Base-by-base conservation (phyloP, 2,888 invertebrate genomes). In the Trachelus troglodyta region DNA sequence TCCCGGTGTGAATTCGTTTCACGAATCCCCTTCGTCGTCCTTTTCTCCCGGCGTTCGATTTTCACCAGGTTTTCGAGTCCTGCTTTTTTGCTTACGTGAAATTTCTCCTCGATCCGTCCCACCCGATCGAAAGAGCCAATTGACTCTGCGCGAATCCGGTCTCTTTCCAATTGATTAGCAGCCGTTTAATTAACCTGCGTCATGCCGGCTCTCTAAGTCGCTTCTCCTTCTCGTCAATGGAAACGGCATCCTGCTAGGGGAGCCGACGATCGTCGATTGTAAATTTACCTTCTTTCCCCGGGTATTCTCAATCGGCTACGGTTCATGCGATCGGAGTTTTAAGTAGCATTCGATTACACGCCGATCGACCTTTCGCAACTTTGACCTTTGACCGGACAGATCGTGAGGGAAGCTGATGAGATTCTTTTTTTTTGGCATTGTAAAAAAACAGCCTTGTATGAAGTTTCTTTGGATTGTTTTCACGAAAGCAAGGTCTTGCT, bases 11-110 rank as follows among this genome's bases (percentile, higher is more conserved):
- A 56, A 56, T 23, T 56, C 23, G 23, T 56, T 23, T 56, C 56
- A 56, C 23, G 56, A 23, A 56, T 23, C 23, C 56, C 23, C 56
- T 23, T 9, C 9, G 56, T 23, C 9, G 9, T 56, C 23, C 23
- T 71, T 12, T 23, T 33, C 71, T 71, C 71, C 71, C 71, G 31
- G 23, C 33, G 31, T 34, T 31, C 23, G 9, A 71, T 71, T 71
- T 71, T 71, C 71, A 71, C 71, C 71, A 71, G 71, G 71, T 71
- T 71, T 11, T 15, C 71, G 33, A 71, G 71, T 15, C 33, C 15
- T 33, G 71, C 71, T 33, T 34, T 71, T 71, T 71, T 71, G 31
- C 12, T 12, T 6, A 33, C 71, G 71, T 34, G 23, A 71, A 71
- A 71, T 71, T 34, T 71, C 71, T 71, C 56, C 23, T 6, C 23